Percentiles rank a stretch among this genome's conserved stretches.
These are phyloP conservation scores for Heliconius nattereri DNA, from an alignment of 1,140 invertebrate genomes.

Conservation along the genomic window DNA sequence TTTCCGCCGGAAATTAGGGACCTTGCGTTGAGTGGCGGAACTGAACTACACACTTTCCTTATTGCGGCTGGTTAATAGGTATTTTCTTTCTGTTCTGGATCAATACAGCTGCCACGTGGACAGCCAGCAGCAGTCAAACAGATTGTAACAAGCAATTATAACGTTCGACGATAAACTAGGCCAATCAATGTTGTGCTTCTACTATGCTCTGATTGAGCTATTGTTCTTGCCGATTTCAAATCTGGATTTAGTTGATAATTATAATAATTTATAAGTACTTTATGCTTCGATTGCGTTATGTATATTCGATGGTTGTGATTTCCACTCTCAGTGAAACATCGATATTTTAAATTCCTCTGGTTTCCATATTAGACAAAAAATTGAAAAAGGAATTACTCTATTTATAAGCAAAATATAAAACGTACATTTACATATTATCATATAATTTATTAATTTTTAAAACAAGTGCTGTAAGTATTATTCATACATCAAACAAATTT, in stretches of 20 bases:
- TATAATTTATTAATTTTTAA: too few relatives aligned
- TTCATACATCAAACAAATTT: background rate
- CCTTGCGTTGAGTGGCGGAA: background rate
- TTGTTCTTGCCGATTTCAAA: background rate
- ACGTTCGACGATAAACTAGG: conserved; percentile 2
- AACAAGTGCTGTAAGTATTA: too few relatives aligned
- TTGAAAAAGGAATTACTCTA: too few relatives aligned
- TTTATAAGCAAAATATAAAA: too few relatives aligned
- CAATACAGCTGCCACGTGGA: too few relatives aligned
- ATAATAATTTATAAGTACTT: background rate
- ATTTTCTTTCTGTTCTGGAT: too few relatives aligned
- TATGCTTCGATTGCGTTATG: background rate
- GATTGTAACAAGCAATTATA: background rate
- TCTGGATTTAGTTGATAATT: background rate
- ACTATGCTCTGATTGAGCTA: background rate
- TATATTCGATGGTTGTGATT: background rate
- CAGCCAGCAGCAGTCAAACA: background rate
- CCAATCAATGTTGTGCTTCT: background rate
- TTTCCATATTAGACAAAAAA: too few relatives aligned
- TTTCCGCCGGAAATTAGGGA: too few relatives aligned
- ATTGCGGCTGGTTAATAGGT: too few relatives aligned
- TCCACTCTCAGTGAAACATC: too few relatives aligned
- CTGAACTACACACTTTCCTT: background rate
- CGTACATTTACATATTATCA: too few relatives aligned
- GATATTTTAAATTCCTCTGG: too few relatives aligned